phyloP scores from a whole-genome alignment of 2,888 invertebrate species.

The Drosophila fulvimacula region DNA sequence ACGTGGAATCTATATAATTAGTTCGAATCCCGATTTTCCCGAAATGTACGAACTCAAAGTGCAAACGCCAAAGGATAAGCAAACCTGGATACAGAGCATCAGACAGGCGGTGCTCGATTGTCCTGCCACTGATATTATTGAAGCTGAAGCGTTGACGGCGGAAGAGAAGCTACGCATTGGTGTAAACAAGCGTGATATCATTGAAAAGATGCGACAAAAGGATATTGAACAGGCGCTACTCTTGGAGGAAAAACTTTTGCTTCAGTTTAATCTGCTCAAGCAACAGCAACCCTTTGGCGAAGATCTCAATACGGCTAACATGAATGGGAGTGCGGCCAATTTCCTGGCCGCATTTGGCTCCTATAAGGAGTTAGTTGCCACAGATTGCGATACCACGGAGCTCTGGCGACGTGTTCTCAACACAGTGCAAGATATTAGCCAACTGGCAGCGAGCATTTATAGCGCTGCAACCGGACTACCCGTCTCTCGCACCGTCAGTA shows the following conservation, averaged over 20 bases:
- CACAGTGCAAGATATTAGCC: slow-evolving; percentile 88
- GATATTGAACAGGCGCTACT: slow-evolving; percentile 94
- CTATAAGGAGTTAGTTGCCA: slow-evolving; percentile 91
- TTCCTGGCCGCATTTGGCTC: slow-evolving; percentile 84
- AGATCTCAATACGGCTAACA: slow-evolving; percentile 34
- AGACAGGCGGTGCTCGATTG: slow-evolving; percentile 93
- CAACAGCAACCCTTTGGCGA: slow-evolving; percentile 79
- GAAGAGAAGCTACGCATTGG: slow-evolving; percentile 90
- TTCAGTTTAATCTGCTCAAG: slow-evolving; percentile 91
- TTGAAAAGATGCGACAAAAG: slow-evolving; percentile 93
- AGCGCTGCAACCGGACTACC: slow-evolving; percentile 89
- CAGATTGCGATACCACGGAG: slow-evolving; percentile 91
- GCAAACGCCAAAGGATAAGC: slow-evolving; percentile 95
- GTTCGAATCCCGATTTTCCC: slow-evolving; percentile 95
- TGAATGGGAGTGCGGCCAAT: slow-evolving; percentile 81
- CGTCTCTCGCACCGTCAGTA: slow-evolving; percentile 95
- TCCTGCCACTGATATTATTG: slow-evolving; percentile 91
- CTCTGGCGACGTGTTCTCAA: slow-evolving; percentile 92
- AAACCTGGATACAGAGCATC: slow-evolving; percentile 95
- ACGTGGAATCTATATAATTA: slow-evolving; percentile 95
- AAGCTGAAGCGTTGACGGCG: slow-evolving; percentile 89
- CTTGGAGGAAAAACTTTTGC: slow-evolving; percentile 94
- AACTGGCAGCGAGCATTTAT: slow-evolving; percentile 90
- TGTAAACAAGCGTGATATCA: slow-evolving; percentile 85
- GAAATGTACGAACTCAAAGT: slow-evolving; percentile 98